These are phyloP conservation scores for Seriola dumerili DNA, from an alignment of 2,113 vertebrate species.

Conservation along the genomic window DNA sequence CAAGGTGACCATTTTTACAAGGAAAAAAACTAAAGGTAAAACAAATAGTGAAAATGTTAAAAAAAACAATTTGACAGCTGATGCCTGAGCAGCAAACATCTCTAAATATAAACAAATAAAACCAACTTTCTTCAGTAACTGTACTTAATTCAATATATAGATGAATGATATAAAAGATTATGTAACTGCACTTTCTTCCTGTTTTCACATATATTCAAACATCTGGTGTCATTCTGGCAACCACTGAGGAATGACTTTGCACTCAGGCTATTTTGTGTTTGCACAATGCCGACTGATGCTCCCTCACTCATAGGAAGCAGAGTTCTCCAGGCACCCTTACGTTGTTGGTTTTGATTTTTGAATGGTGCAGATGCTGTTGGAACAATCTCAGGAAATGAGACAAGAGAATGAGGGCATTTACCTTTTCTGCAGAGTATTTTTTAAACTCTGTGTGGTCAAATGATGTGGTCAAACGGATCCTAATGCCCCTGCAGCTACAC, in stretches of 20 bases:
- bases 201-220: constrained; percentile 13
- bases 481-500: not conserved
- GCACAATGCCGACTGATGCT: constrained; percentile 39
- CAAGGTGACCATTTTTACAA: not conserved
- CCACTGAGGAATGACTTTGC: constrained; percentile 20
- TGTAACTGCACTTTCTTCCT: not conserved
- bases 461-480: not conserved
- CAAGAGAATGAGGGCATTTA: constrained; percentile 5
- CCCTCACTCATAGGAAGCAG: constrained; percentile 58
- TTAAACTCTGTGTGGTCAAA: not conserved
- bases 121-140: no score
- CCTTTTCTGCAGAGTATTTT: not conserved
- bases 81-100: not conserved
- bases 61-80: no score
- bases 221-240: constrained; percentile 32
- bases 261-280: constrained; percentile 18
- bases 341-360: constrained; percentile 31
- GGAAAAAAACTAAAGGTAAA: not conserved
- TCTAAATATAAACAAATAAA: not conserved
- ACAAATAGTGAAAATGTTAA: not conserved
- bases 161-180: not conserved
- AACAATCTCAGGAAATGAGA: constrained; percentile 71
- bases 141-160: not conserved
- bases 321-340: constrained; percentile 11
- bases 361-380: constrained; percentile 19